phyloP scores from a whole-genome alignment of 64 coral and sea anemone genomes.

The Actinia equina region DNA sequence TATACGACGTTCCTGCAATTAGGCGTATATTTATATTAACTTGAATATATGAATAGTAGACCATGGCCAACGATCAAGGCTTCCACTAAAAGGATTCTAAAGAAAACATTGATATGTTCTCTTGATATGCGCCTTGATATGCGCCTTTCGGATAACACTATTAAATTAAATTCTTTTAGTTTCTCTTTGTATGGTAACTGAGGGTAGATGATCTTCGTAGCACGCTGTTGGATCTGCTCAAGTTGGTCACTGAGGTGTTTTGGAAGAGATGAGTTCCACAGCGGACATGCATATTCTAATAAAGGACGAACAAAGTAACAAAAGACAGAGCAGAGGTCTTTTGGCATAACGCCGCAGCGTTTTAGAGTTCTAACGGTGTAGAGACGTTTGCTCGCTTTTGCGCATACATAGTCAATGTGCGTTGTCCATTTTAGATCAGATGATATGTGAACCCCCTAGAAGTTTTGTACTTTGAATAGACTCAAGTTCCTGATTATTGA shows the following conservation, averaged over 20 bases:
- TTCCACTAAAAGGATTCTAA: too few species aligned
- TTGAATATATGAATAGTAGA: too few species aligned
- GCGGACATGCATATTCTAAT: conserved; percentile 2
- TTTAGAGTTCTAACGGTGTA: not conserved
- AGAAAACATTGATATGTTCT: too few species aligned
- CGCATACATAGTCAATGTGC: not conserved
- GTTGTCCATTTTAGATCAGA: conserved; percentile 17
- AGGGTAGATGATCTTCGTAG: not conserved
- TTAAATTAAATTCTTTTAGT: too few species aligned
- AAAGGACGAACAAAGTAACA: not conserved
- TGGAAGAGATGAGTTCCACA: not conserved
- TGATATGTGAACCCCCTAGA: not conserved
- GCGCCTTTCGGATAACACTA: too few species aligned
- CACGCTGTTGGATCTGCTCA: not conserved
- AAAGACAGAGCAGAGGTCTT: not conserved
- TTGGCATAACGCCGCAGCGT: not conserved
- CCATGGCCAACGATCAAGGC: too few species aligned
- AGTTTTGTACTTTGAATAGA: not conserved
- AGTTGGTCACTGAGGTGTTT: not conserved
- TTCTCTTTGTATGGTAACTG: too few species aligned
- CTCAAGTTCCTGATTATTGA: not conserved
- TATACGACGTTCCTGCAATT: too few species aligned
- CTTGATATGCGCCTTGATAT: too few species aligned
- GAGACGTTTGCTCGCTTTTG: conserved; percentile 22
- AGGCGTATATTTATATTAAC: too few species aligned